These are phyloP conservation scores for Pangasius larnaudii DNA, from an alignment of 2,797 vertebrate species.

Conservation along the genomic window DNA sequence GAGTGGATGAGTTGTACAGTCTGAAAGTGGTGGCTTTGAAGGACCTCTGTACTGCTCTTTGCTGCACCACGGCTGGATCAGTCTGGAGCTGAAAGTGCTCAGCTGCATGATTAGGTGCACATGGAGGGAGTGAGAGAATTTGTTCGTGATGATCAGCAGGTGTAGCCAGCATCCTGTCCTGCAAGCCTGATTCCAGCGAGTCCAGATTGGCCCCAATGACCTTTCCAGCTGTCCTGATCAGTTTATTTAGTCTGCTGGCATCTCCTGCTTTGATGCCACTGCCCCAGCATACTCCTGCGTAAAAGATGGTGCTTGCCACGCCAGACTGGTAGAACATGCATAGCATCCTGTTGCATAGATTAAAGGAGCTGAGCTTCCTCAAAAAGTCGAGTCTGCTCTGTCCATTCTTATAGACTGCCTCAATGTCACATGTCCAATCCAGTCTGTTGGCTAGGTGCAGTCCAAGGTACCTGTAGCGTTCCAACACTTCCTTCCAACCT, in stretches of 20 bases:
- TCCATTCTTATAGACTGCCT: neutral
- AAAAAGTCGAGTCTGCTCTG: neutral
- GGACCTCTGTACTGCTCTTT: neutral
- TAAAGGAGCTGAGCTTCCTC: neutral
- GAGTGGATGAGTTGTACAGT: neutral
- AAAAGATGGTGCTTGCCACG: neutral
- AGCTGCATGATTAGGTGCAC: neutral
- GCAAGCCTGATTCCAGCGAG: neutral
- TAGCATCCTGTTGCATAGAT: neutral
- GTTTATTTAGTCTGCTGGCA: neutral
- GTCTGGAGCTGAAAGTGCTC: neutral
- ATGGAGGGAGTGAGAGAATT: neutral
- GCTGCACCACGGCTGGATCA: neutral
- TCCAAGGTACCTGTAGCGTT: neutral
- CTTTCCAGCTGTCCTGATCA: neutral
- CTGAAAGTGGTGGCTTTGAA: neutral
- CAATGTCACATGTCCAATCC: neutral
- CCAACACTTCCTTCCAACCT: neutral
- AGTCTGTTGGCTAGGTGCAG: neutral
- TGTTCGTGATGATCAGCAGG: neutral
- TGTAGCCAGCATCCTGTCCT: neutral
- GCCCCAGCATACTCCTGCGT: too few species aligned
- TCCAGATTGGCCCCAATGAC: too few species aligned
- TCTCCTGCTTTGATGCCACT: neutral
- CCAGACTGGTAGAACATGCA: neutral